phyloP scores from a whole-genome alignment of 2,113 vertebrate genomes.

The Silurus meridionalis region DNA sequence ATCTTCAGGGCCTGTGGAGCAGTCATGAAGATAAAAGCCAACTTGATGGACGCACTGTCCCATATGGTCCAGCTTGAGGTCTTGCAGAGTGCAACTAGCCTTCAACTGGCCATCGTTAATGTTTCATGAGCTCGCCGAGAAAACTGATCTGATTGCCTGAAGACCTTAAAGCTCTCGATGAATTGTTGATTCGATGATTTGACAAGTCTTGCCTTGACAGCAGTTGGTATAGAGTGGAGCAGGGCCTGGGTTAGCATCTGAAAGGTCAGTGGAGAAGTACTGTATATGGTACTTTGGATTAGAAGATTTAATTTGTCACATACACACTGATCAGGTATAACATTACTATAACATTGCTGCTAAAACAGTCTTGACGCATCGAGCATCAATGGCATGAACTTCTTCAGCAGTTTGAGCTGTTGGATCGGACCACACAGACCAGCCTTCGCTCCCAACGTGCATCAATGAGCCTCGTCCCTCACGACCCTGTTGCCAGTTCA shows the following conservation, averaged over 20 bases:
- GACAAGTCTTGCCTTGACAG: neutral
- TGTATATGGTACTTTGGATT: neutral
- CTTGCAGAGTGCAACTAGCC: slow-evolving; percentile 41
- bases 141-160: slow-evolving; percentile 44
- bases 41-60: slow-evolving; percentile 12
- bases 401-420: no score
- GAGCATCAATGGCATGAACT: no score
- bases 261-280: neutral
- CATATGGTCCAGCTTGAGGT: slow-evolving; percentile 29
- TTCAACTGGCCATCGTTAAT: slow-evolving; percentile 32
- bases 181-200: neutral
- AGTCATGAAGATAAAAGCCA: slow-evolving; percentile 49
- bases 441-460: no score
- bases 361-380: no score
- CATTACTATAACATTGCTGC: no score
- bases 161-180: neutral
- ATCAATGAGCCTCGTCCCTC: no score
- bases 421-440: no score
- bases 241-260: neutral
- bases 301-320: neutral
- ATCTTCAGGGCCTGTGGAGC: neutral
- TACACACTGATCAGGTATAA: neutral
- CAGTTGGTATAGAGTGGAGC: neutral
- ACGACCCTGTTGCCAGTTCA: no score
- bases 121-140: slow-evolving; percentile 43